These are phyloP conservation scores for Peromyscus nudipes DNA, from an alignment of 2,797 vertebrate genomes.

Conservation along the genomic window DNA sequence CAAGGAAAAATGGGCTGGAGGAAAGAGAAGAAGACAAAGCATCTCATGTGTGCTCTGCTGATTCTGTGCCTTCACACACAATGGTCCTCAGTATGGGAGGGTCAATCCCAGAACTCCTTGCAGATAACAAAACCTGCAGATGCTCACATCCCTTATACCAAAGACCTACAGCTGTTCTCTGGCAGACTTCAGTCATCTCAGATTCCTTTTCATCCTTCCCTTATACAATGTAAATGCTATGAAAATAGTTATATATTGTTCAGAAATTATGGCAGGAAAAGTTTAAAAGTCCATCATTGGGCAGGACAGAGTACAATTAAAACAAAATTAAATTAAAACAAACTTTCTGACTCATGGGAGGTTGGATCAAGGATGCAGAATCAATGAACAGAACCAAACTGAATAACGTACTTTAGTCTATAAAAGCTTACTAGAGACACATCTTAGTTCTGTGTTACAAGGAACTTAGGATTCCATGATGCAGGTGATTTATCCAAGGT, in stretches of 20 bases:
- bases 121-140: background rate
- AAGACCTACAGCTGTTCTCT: background rate
- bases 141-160: background rate
- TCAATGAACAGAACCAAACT: too few species aligned
- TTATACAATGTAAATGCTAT: too few species aligned
- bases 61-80: background rate
- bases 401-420: background rate
- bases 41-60: background rate
- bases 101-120: background rate
- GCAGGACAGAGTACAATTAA: background rate
- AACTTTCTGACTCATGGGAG: background rate
- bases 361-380: background rate
- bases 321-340: background rate
- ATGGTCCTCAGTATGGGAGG: background rate
- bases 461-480: background rate
- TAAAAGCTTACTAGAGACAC: background rate
- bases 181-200: background rate
- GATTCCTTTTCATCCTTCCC: background rate
- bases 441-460: constrained; percentile 18
- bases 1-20: background rate
- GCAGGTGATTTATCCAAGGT: background rate
- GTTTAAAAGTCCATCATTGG: background rate
- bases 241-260: background rate
- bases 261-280: background rate
- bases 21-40: background rate